These are phyloP conservation scores for Pogonus chalceus DNA, from an alignment of 1,140 invertebrate species.

Conservation along the genomic window DNA sequence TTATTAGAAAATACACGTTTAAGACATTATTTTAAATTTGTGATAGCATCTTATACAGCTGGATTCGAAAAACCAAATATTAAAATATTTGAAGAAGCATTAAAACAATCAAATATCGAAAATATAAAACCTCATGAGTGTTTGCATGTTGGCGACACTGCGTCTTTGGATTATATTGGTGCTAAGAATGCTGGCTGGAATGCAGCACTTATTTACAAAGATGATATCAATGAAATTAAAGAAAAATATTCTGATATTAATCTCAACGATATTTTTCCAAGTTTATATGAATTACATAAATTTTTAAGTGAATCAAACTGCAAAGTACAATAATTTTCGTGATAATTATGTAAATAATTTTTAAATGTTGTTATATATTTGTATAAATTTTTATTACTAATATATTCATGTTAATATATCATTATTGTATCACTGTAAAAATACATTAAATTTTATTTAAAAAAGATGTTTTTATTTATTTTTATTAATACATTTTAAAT, in stretches of 20 bases:
- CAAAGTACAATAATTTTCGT: background rate
- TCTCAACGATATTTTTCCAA: slow-evolving; percentile 27
- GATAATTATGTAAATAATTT: background rate
- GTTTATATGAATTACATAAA: slow-evolving; percentile 34
- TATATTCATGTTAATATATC: too few species aligned
- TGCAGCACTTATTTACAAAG: slow-evolving; percentile 48
- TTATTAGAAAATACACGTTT: slow-evolving; percentile 56
- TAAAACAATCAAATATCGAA: slow-evolving; percentile 37
- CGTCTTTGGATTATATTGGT: slow-evolving; percentile 64
- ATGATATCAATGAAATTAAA: slow-evolving; percentile 25
- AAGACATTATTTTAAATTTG: slow-evolving; percentile 63
- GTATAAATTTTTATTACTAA: too few species aligned
- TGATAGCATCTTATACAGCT: slow-evolving; percentile 63
- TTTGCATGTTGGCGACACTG: slow-evolving; percentile 72
- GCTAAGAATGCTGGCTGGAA: slow-evolving; percentile 66
- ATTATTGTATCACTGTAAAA: too few species aligned
- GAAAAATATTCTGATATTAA: slow-evolving; percentile 30
- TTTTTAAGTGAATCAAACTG: background rate
- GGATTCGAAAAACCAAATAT: slow-evolving; percentile 65
- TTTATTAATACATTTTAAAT: too few species aligned
- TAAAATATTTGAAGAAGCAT: slow-evolving; percentile 63
- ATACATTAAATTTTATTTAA: too few species aligned
- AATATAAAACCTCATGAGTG: slow-evolving; percentile 48
- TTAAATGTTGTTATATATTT: too few species aligned
- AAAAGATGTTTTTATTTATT: too few species aligned